Evolutionary conservation across 2,888 invertebrate species (phyloP).

Genomic region (Melanostoma scalare): DNA sequence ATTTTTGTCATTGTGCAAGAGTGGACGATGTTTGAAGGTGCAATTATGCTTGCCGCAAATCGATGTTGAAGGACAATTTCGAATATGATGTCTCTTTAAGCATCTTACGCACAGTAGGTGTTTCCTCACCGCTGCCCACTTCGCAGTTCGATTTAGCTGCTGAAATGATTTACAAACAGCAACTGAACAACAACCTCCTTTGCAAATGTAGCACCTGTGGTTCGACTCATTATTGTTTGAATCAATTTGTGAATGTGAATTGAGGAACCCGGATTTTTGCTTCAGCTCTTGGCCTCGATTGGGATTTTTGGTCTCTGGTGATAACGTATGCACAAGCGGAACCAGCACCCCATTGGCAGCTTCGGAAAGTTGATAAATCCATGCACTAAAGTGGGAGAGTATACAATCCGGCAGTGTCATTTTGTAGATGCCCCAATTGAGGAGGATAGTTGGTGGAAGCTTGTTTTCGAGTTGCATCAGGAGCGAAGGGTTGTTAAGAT

Average conservation of each 20-base stretch:
- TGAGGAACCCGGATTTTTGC: no score
- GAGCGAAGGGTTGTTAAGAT: slow-evolving; percentile 26
- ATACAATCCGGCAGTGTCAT: slow-evolving; percentile 5
- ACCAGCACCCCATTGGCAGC: no score
- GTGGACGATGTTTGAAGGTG: slow-evolving; percentile 13
- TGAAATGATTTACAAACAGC: not conserved
- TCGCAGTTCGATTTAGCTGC: not conserved
- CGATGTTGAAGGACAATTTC: slow-evolving; percentile 1
- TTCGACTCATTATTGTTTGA: no score
- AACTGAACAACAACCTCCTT: not conserved
- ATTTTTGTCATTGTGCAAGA: not conserved
- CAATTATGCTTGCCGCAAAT: slow-evolving; percentile 1
- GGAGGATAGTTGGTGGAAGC: slow-evolving; percentile 18
- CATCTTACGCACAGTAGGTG: slow-evolving; percentile 8
- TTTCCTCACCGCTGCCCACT: slow-evolving; percentile 3
- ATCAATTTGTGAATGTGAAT: not conserved
- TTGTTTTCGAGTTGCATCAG: slow-evolving; percentile 30
- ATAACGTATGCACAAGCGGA: no score
- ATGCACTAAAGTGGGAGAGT: slow-evolving; percentile 4
- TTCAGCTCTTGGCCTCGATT: no score
- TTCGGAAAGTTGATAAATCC: not conserved
- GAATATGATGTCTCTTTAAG: slow-evolving; percentile 8
- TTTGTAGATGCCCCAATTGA: slow-evolving; percentile 36
- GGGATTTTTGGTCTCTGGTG: no score
- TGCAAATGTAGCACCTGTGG: no score